Evolutionary conservation across 2,888 invertebrate genomes (phyloP), one percentile per base, ranked within the genome.

Genomic region (Sphecodes monilicornis): DNA sequence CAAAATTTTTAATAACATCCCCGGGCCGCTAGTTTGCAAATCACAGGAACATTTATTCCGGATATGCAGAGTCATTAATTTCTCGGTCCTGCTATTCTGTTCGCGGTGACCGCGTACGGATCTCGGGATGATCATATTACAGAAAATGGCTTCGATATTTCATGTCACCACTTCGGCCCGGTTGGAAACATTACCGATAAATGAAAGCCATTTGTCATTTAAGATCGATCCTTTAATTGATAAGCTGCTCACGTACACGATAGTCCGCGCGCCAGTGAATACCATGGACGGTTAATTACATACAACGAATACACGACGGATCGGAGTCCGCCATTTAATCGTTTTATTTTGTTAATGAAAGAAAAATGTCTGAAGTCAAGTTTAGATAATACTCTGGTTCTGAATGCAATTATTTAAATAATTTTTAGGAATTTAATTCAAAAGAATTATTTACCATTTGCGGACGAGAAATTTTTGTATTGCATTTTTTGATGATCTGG

Each of bases 201-300:
- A 87, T 84, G 86, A 57, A 77, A 84, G 80, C 64, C 83, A 87
- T 87, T 87, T 84, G 86, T 87, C 86, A 87, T 74, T 77, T 69
- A 64, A 76, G 83, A 86, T 87, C 86, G 86, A 80, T 77, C 85
- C 80, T 39, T 86, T 86, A 86, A 86, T 83, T 86, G 80, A 85
- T 86, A 83, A 83, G 57, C 73, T 39, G 39, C 71, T 60, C 85
- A 32, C n/a, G 74, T 32, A 39, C 43, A 57, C 84, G 54, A 18
- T 57, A 32, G 10, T 71, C 75, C 36, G 64, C 74, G 46, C 82
- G 75, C 75, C 54, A 83, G 80, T 81, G 68, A 66, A 46, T 29
- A 60, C 18, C 76, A 57, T 11, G 18, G 43, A 80, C 70, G 69
- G 69, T 87, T 86, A 83, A 83, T 83, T 86, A 80, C 80, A 41